Evolutionary conservation across 2,113 vertebrate species (phyloP), one percentile per base, ranked within the genome.

Genomic region (Cepphus grylle): DNA sequence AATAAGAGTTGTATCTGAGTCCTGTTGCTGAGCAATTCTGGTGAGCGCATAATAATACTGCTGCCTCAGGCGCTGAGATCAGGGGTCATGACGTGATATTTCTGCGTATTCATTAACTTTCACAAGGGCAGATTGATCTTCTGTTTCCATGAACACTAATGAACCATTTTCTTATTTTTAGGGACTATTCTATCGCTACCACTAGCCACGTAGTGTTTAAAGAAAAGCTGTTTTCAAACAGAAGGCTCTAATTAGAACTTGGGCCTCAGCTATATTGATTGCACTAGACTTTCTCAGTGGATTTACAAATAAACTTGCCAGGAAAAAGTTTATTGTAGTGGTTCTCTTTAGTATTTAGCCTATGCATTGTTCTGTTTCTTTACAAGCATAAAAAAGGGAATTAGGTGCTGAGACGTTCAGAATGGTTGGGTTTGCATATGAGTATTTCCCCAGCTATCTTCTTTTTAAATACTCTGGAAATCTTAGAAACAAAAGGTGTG

Each of bases 181-280:
- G 71, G 95, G 82, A 90, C 81, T 93, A 69, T 69, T 65, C 62
- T 89, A 49, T 80, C 45, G 7, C 86, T 11, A 27, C 56, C 34
- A 29, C 38, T 20, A 38, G 63, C 50, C 66, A 66, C 0, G 4
- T 2, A 32, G 63, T 47, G 63, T 72, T 86, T 66, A 32, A 94
- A 81, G 92, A 32, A 67, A 81, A 86, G 49, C 87, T 93, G 63
- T 21, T 94, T 95, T 59, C 95, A 79, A 43, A 62, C 52, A 79
- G 61, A 45, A 77, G 49, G 47, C 71, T 94, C 59, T 82, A 71
- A 96, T 94, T 85, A 81, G 63, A 70, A 32, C 23, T 81, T 4
- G 4, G 40, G 45, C 43, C 56, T 61, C 11, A 6, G 52, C 81
- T 84, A 20, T 58, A 20, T 56, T 65, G 92, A 92, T 73, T 82